Evolutionary conservation across 1,140 invertebrate species (phyloP).

Genomic region (Heterodera carotae): DNA sequence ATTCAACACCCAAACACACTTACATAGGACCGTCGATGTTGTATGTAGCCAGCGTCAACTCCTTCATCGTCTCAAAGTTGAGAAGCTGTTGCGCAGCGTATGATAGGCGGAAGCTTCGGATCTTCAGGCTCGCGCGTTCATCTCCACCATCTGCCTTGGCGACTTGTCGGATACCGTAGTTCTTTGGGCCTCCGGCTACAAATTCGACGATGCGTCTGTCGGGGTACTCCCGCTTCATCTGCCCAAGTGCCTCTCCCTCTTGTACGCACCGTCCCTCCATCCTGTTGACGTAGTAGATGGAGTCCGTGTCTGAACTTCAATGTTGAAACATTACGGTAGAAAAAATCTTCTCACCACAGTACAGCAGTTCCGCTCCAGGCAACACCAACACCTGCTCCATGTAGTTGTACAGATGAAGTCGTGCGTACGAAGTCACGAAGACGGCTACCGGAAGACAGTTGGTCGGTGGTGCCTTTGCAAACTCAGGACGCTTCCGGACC

Average conservation of each 20-base stretch:
- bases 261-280: too few species aligned
- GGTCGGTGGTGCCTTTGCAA: too few species aligned
- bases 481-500: slow-evolving; percentile 11
- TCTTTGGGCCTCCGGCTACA: too few species aligned
- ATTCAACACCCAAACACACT: background rate
- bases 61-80: slow-evolving; percentile 8
- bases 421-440: too few species aligned
- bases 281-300: too few species aligned
- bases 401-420: too few species aligned
- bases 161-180: background rate
- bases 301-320: too few species aligned
- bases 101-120: background rate
- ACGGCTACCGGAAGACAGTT: too few species aligned
- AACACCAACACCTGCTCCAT: slow-evolving; percentile 4
- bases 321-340: too few species aligned
- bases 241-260: slow-evolving; percentile 8
- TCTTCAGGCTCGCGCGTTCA: background rate
- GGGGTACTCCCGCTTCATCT: slow-evolving; percentile 7
- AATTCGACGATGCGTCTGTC: background rate
- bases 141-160: background rate
- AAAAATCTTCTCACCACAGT: background rate
- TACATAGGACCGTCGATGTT: slow-evolving; percentile 11
- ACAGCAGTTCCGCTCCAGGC: background rate
- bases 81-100: slow-evolving; percentile 9
- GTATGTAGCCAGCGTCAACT: background rate